A percentile compares a stretch with the other conserved stretches of the same genome.
Conservation (phyloP, 2,797 vertebrate genomes). For the Odontamblyopus lacepedii region DNA sequence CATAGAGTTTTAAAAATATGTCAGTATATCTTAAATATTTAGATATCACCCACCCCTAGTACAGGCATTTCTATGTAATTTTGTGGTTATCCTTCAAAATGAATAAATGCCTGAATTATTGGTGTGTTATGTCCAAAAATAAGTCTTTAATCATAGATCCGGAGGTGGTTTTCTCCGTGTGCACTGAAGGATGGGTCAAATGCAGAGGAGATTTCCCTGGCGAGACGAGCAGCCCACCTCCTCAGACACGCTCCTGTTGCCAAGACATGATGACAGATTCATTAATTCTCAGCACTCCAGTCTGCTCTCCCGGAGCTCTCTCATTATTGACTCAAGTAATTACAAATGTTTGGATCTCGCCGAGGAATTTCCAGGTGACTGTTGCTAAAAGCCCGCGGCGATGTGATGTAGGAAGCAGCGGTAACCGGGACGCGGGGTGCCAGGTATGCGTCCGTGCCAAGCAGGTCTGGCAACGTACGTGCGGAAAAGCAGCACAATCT, state of each 20-base stretch:
- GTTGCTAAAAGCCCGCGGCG: constrained; percentile 5
- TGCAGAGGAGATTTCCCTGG: too few species aligned
- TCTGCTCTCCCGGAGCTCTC: constrained; percentile 31
- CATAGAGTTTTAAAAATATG: too few species aligned
- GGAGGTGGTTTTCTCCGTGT: too few species aligned
- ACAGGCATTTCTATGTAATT: too few species aligned
- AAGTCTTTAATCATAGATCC: too few species aligned
- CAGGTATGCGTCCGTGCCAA: neutral
- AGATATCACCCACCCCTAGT: too few species aligned
- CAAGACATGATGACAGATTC: constrained; percentile 39
- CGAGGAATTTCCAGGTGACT: constrained; percentile 16
- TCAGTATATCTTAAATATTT: too few species aligned
- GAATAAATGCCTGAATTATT: too few species aligned
- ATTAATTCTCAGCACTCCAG: constrained; percentile 45
- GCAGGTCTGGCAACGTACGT: neutral
- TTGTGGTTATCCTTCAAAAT: too few species aligned
- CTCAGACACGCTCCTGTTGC: neutral
- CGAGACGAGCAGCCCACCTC: too few species aligned
- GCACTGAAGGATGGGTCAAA: too few species aligned
- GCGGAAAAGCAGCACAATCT: neutral
- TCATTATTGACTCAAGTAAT: constrained; percentile 56
- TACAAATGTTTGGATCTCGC: constrained; percentile 15
- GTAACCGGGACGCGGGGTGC: neutral
- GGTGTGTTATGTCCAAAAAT: too few species aligned
- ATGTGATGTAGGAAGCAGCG: constrained; percentile 5